Base-by-base conservation (phyloP, 2,113 vertebrate species). In the Salvelinus sp. region DNA sequence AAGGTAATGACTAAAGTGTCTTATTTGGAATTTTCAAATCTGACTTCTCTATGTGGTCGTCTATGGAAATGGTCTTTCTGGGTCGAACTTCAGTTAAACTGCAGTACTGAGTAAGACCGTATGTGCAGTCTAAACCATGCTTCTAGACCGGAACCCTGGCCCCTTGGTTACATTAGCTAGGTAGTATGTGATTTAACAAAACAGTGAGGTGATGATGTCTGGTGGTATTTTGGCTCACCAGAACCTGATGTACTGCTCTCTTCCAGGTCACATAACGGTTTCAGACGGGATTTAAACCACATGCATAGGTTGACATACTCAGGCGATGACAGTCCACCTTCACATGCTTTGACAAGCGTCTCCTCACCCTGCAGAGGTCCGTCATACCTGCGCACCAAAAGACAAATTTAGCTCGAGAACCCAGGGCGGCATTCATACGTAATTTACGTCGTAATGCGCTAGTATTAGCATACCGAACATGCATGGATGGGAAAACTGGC, bases 291-390 rank as follows among this genome's bases (percentile, higher is more conserved):
- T 2, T 92, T 86, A 66, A 99, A 84, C 96, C 97, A 98, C 87
- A 90, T 0, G 7, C 96, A 96, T 22, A 99, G 93, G n/a, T 94
- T 92, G 82, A 92, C 93, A 85, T 95, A 99, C 50, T 97, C 94
- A 12, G 91, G 85, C 0, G 96, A 98, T 70, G 91, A 89, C 72
- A 98, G 90, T 28, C 98, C 97, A 80, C 70, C 82, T 74, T 95
- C 94, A 65, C 94, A 93, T 62, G 96, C 96, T 75, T 86, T 83
- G 38, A 81, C 86, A 64, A 99, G 91, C 2, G 90, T 86, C 73
- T 93, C 88, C 74, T 98, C 97, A 69, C 95, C 94, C 86, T 94
- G 78, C 57, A 99, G 85, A 48, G 95, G 93, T 50, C 96, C 96
- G 1, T 86, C 91, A 79, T 99, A 99, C 62, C 97, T 99, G 77